Base-by-base conservation (phyloP, 2,113 vertebrate species). In the Pimephales promelas region DNA sequence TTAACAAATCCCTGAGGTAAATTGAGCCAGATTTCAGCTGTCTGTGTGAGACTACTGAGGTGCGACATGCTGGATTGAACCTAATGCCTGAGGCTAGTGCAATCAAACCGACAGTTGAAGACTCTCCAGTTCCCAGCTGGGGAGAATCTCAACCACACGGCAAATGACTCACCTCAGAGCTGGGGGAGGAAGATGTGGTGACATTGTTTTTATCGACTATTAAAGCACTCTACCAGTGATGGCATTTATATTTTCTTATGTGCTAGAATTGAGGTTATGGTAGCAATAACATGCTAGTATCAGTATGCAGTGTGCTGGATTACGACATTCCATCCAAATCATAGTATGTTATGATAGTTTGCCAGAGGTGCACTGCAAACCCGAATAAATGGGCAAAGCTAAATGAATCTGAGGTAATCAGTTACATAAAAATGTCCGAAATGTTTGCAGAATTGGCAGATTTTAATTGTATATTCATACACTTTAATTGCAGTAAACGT, bases 1-100 rank as follows among this genome's bases (percentile, higher is more conserved):
- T 95, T 95, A 96, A 96, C 95, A 96, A 96, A 96, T 96, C 95
- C 94, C 94, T 90, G 85, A 92, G 92, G 94, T 92, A 94, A 94
- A 92, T 93, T 93, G 94, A 94, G 91, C 93, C 94, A 91, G 94
- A 95, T 95, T 95, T 95, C 95, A 94, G 93, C 89, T 93, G 92
- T 94, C 94, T 95, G 89, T 93, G 92, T 92, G 31, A 89, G 94
- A 93, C 95, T 95, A 95, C 94, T 96, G 95, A 96, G 95, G 95
- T 96, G 95, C 85, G 90, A 96, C 95, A 92, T 92, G 90, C 93
- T 92, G 93, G 93, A 95, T 95, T 95, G 95, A 95, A 94, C 92
- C 94, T 95, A 95, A 95, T 95, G 94, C 96, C 92, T 93, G 92
- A 94, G 94, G 95, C 95, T 93, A 95, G 95, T 91, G 91, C 94